These are phyloP conservation scores for Cladopsammia gracilis DNA, from an alignment of 64 coral and sea anemone species.

Conservation along the genomic window DNA sequence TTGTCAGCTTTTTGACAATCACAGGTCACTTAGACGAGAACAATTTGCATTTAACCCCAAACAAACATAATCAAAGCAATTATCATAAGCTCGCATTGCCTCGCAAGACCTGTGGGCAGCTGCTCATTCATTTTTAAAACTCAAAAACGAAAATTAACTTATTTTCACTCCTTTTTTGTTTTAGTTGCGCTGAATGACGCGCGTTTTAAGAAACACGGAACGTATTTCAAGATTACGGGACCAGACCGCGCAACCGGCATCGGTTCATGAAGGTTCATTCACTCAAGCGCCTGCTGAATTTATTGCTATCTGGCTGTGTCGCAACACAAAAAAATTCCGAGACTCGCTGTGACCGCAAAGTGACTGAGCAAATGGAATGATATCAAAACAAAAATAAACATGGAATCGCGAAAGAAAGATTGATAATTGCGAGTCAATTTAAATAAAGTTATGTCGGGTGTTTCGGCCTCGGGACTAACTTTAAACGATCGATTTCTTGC, in stretches of 20 bases:
- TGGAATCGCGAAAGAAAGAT: neutral
- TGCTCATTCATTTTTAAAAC: constrained; percentile 55
- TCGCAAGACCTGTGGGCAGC: constrained; percentile 60
- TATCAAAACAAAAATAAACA: constrained; percentile 9
- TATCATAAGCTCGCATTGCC: constrained; percentile 56
- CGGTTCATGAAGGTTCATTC: neutral
- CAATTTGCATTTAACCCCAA: constrained; percentile 72
- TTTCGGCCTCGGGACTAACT: neutral
- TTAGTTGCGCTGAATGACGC: neutral
- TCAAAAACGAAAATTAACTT: neutral
- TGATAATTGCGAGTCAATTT: neutral
- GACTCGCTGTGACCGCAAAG: constrained; percentile 3
- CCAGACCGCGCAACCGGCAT: neutral
- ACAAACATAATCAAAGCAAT: constrained; percentile 60
- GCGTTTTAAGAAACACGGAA: neutral
- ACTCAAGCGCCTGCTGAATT: constrained; percentile 9
- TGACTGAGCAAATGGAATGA: neutral
- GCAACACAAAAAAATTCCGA: constrained; percentile 12
- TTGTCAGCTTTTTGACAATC: constrained; percentile 47
- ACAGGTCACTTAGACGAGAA: constrained; percentile 12
- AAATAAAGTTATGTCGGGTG: neutral
- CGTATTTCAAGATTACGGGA: neutral
- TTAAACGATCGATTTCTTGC: neutral
- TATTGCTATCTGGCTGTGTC: neutral
- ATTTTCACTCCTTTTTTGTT: neutral